Base-by-base conservation (phyloP, 2,888 invertebrate genomes). In the Crepidodera aurea region DNA sequence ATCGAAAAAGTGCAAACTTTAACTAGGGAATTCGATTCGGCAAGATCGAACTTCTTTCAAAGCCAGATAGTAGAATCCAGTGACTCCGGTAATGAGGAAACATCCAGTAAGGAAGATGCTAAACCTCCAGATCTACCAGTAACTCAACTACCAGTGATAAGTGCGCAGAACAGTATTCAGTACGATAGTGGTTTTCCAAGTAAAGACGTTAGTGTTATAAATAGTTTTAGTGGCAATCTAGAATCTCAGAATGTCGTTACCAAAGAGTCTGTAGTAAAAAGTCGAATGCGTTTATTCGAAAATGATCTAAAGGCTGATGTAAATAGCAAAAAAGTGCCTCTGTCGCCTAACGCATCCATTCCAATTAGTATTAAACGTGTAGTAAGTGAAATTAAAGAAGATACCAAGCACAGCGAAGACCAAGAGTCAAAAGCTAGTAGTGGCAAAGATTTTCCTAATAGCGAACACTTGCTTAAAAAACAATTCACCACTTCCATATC, bases 201-300 rank as follows among this genome's bases (percentile, higher is more conserved):
- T 32, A 67, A 67, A 67, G 65, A 70, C 70, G 63, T 58, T 51
- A 72, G 67, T 69, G 64, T 25, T 13, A 72, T 69, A 69, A 65
- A 65, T 73, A 74, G 66, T 70, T 75, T 73, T 71, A 73, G 64
- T 66, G 42, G 50, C 50, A 57, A 64, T 69, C 74, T 72, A 62
- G 63, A 73, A 69, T 70, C 67, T 72, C 70, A 72, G 66, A 72
- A 73, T 71, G 69, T 75, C 75, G 76, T 79, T 80, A 81, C 82
- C 82, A 82, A 82, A 82, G 80, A 68, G 59, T 80, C 81, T 66
- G 74, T 80, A 69, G 81, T 82, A 64, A 81, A 79, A 74, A 74
- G 75, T 65, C 78, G 81, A 69, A 77, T 79, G 79, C 77, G 76
- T 67, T 69, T 82, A 66, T 81, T 81, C 71, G 82, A 82, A 76